Evolutionary conservation across 2,888 invertebrate genomes (phyloP).

Genomic region (Craniophora ligustri): DNA sequence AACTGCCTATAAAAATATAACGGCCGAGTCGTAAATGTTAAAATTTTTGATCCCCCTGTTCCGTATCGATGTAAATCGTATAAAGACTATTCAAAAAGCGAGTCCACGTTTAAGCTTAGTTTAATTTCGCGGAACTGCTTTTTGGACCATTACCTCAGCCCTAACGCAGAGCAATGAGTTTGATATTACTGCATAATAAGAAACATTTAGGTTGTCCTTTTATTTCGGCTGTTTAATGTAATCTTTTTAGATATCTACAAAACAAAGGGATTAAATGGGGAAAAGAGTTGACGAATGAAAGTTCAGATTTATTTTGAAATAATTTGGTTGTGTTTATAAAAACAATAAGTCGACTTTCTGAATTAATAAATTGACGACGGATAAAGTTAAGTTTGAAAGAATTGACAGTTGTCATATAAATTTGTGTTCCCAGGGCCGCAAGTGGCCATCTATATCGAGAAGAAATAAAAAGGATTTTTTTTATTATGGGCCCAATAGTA

Average conservation of each 20-base stretch:
- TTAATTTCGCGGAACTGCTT: slow-evolving; percentile 75
- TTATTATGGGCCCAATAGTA: slow-evolving; percentile 69
- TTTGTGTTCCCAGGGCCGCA: slow-evolving; percentile 48
- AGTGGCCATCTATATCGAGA: slow-evolving; percentile 56
- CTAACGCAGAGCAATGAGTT: slow-evolving; percentile 63
- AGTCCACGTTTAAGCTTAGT: slow-evolving; percentile 67
- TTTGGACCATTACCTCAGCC: slow-evolving; percentile 69
- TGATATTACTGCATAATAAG: slow-evolving; percentile 67
- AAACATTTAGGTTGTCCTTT: slow-evolving; percentile 62
- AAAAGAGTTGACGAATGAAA: slow-evolving; percentile 38
- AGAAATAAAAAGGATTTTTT: slow-evolving; percentile 73
- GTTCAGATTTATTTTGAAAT: slow-evolving; percentile 31
- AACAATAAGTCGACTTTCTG: slow-evolving; percentile 45
- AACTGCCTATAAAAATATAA: slow-evolving; percentile 85
- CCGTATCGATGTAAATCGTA: slow-evolving; percentile 75
- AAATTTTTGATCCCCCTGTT: slow-evolving; percentile 69
- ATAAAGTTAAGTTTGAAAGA: slow-evolving; percentile 52
- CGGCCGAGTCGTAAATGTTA: slow-evolving; percentile 77
- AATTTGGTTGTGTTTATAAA: slow-evolving; percentile 32
- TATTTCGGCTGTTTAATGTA: slow-evolving; percentile 60
- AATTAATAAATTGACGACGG: slow-evolving; percentile 38
- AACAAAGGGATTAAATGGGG: slow-evolving; percentile 59
- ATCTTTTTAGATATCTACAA: slow-evolving; percentile 61
- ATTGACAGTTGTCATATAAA: slow-evolving; percentile 62
- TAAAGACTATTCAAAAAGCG: slow-evolving; percentile 61